Evolutionary conservation across 1,140 invertebrate genomes (phyloP).

Genomic region (Mylabris phalerata): DNA sequence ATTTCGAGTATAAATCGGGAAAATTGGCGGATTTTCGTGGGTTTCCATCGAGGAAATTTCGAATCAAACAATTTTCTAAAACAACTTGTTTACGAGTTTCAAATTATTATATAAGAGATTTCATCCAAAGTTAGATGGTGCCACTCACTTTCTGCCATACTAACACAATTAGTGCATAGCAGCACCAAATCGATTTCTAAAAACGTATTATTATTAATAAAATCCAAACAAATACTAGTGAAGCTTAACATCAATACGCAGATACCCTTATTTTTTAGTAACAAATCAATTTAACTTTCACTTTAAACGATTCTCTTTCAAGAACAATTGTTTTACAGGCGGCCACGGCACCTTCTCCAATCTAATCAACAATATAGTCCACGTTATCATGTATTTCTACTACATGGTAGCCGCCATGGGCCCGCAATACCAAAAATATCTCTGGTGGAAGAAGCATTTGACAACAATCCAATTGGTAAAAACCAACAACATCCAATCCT

Average conservation of each 20-base stretch:
- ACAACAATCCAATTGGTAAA: constrained; percentile 84
- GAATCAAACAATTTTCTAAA: too few species aligned
- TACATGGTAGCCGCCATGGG: constrained; percentile 89
- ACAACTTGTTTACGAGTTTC: not conserved
- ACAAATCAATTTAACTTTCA: too few species aligned
- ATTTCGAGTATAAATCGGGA: too few species aligned
- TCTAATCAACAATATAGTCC: constrained; percentile 88
- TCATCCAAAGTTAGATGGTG: constrained; percentile 5
- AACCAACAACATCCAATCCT: constrained; percentile 30
- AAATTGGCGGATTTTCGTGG: too few species aligned
- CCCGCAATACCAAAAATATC: constrained; percentile 81
- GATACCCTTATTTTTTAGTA: too few species aligned
- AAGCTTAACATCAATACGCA: too few species aligned
- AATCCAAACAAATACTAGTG: not conserved
- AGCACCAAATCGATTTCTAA: not conserved
- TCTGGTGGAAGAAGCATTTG: constrained; percentile 95
- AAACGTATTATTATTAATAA: constrained; percentile 1
- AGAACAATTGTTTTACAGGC: constrained; percentile 47
- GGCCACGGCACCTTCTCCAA: constrained; percentile 89
- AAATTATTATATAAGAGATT: constrained; percentile 7
- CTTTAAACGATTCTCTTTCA: too few species aligned
- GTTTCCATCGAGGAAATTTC: too few species aligned
- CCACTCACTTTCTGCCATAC: constrained; percentile 6
- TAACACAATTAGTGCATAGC: constrained; percentile 6
- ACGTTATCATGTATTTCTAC: constrained; percentile 91